Evolutionary conservation across 2,113 vertebrate genomes (phyloP).

Genomic region (Gasterosteus nipponicus): DNA sequence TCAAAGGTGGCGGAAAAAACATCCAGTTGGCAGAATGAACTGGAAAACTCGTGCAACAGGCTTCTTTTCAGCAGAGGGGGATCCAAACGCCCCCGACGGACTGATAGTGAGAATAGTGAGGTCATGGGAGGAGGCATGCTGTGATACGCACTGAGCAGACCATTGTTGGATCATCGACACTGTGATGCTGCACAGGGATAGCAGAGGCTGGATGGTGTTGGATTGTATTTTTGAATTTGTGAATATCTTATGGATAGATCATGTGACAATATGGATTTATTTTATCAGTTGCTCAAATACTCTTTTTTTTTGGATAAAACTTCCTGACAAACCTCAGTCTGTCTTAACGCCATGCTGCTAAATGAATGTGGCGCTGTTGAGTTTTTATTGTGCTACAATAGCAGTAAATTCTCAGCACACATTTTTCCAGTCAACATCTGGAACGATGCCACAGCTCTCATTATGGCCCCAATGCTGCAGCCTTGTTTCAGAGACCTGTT

Average conservation of each 20-base stretch:
- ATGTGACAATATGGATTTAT: no score
- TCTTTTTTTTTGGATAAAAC: not conserved
- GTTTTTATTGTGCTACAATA: not conserved
- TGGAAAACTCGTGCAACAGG: slow-evolving; percentile 31
- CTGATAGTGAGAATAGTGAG: slow-evolving; percentile 11
- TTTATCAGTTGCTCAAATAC: not conserved
- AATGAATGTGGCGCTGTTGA: not conserved
- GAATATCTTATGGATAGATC: no score
- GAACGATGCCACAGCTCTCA: slow-evolving; percentile 6
- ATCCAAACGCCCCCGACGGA: not conserved
- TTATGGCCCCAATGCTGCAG: not conserved
- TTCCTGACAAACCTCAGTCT: not conserved
- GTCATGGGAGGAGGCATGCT: not conserved
- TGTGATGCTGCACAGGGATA: not conserved
- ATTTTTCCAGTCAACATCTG: slow-evolving; percentile 8
- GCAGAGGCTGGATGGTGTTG: not conserved
- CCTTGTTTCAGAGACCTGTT: not conserved
- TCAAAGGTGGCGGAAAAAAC: slow-evolving; percentile 6
- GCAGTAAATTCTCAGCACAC: not conserved
- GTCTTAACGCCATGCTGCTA: not conserved
- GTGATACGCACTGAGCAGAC: not conserved
- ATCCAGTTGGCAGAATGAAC: not conserved
- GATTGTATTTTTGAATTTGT: not conserved
- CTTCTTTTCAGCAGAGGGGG: slow-evolving; percentile 4
- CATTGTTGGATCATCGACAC: not conserved